Conservation (phyloP, 2,888 invertebrate genomes). For the Pollenia angustigena region DNA sequence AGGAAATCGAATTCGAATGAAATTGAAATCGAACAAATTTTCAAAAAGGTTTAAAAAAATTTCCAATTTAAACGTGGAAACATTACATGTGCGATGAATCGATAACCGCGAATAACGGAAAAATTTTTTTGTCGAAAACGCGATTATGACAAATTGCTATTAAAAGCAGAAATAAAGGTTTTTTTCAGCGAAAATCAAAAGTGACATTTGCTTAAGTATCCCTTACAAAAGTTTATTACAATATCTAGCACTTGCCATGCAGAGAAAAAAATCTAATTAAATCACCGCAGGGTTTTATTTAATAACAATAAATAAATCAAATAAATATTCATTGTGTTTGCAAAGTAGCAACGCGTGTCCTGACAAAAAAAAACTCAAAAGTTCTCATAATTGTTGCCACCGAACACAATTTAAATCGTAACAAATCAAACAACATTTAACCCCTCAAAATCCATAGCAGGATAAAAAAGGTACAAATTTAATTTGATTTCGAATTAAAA, state of each 20-base stretch:
- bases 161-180: too few species aligned
- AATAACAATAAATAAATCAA: slow-evolving; percentile 64
- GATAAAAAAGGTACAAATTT: slow-evolving; percentile 42
- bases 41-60: too few species aligned
- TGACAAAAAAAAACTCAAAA: slow-evolving; percentile 35
- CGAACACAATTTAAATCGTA: slow-evolving; percentile 50
- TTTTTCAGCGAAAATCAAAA: too few species aligned
- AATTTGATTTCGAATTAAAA: slow-evolving; percentile 46
- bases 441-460: slow-evolving; percentile 20
- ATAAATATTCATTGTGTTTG: slow-evolving; percentile 61
- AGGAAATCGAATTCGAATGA: too few species aligned
- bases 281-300: slow-evolving; percentile 66
- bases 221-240: neutral
- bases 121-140: too few species aligned
- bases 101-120: too few species aligned
- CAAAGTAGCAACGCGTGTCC: slow-evolving; percentile 71
- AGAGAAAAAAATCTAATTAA: slow-evolving; percentile 64
- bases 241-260: slow-evolving; percentile 28
- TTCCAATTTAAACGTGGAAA: too few species aligned
- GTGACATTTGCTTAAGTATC: too few species aligned
- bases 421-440: slow-evolving; percentile 53
- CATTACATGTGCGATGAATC: too few species aligned
- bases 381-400: slow-evolving; percentile 74
- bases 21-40: too few species aligned
- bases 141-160: too few species aligned